Evolutionary conservation across 2,888 invertebrate species (phyloP).

Genomic region (Eurytoma californica): DNA sequence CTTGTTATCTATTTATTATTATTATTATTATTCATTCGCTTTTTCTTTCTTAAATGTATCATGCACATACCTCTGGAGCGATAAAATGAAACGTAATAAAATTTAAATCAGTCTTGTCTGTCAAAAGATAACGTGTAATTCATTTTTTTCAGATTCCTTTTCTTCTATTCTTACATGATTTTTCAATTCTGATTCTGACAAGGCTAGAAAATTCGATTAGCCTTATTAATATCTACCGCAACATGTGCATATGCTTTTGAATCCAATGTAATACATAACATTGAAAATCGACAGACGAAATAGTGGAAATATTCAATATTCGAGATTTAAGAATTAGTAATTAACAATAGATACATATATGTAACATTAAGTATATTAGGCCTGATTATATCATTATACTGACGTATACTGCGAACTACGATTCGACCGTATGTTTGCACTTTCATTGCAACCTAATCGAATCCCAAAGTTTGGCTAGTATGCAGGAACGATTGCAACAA

Average conservation of each 20-base stretch:
- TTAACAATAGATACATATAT: constrained; percentile 70
- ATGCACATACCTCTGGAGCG: constrained; percentile 35
- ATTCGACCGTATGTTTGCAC: constrained; percentile 49
- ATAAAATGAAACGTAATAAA: constrained; percentile 50
- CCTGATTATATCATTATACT: constrained; percentile 69
- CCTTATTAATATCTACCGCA: constrained; percentile 41
- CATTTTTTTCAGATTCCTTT: constrained; percentile 11
- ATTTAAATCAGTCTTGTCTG: constrained; percentile 64
- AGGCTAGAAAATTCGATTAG: constrained; percentile 28
- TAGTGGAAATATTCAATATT: constrained; percentile 64
- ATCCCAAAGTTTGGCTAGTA: constrained; percentile 50
- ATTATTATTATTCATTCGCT: background rate
- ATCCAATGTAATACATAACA: constrained; percentile 61
- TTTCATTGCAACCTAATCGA: constrained; percentile 33
- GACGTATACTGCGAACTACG: constrained; percentile 52
- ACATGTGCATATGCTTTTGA: constrained; percentile 54
- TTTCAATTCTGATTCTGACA: constrained; percentile 20
- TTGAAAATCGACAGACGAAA: constrained; percentile 70
- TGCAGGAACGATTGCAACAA: constrained; percentile 50
- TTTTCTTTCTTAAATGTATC: constrained; percentile 40
- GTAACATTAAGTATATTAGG: constrained; percentile 74
- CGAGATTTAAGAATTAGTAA: constrained; percentile 70
- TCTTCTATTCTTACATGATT: constrained; percentile 21
- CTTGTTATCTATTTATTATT: constrained; percentile 17
- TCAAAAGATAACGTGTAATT: constrained; percentile 59